Evolutionary conservation across 2,113 vertebrate species (phyloP), one percentile per base, ranked within the genome.

Genomic region (Datnioides undecimradiatus): DNA sequence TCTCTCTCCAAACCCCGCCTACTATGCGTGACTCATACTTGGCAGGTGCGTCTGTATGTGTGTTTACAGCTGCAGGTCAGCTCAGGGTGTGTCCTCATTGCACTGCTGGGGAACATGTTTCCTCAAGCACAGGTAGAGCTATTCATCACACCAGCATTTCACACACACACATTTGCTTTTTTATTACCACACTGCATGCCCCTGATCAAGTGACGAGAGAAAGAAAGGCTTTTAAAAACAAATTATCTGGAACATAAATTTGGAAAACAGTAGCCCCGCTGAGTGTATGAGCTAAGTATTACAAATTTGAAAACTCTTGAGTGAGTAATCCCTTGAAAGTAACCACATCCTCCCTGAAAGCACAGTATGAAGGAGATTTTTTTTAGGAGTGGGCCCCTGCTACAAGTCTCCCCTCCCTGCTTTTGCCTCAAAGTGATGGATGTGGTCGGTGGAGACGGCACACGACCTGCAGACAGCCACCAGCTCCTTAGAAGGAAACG

Each of bases 51-150:
- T 67, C 27, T 86, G 64, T 41, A 19, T 57, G 88, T 89, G 81
- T 91, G 91, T 90, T 91, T 87, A 77, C 90, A 88, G 88, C 88
- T 90, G 88, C 84, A 60, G 91, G 88, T 92, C 89, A 86, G 83
- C 63, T 69, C 78, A 79, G 90, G 91, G 92, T 88, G 89, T 91
- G 90, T 86, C 86, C 73, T 83, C 71, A 49, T 82, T 83, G 76
- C 55, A 54, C 64, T 51, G 60, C 80, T 17, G 65, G 54, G 55
- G 65, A 87, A 90, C 91, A 88, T 89, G 90, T 93, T 85, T 84
- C 78, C 82, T 91, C 92, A 91, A 87, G 91, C 85, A 85, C 86
- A 88, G 84, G 83, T 78, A 80, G n/a, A 57, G 65, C 62, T 84
- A 76, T 83, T 87, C 80, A 90, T 89, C 71, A 77, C 58, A 48